phyloP scores from a whole-genome alignment of 2,113 vertebrate genomes.

The Nipponia nippon region DNA sequence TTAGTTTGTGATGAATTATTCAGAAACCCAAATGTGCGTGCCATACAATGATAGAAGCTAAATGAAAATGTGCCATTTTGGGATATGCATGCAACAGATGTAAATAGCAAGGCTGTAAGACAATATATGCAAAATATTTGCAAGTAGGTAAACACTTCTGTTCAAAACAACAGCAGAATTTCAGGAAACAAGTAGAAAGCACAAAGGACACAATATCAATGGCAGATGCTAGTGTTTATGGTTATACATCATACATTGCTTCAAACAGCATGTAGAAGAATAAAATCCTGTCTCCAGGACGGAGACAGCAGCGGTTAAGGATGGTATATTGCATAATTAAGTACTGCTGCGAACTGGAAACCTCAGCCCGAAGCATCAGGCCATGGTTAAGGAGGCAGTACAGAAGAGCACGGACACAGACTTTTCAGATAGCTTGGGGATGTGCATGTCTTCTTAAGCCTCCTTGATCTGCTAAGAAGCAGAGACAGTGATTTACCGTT shows the following conservation, averaged over 20 bases:
- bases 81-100: not conserved
- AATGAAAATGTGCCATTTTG: not conserved
- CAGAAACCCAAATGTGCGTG: not conserved
- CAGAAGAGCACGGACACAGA: too few species aligned
- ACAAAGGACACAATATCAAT: not conserved
- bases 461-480: not conserved
- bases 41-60: not conserved
- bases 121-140: not conserved
- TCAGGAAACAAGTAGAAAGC: not conserved
- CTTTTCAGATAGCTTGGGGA: not conserved
- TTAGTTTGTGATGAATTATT: not conserved
- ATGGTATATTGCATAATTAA: rapidly evolving
- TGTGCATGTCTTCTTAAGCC: rapidly evolving
- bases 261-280: not conserved
- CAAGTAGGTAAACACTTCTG: not conserved
- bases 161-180: not conserved
- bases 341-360: not conserved
- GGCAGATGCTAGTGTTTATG: not conserved
- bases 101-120: not conserved
- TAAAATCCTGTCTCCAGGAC: not conserved
- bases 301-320: rapidly evolving
- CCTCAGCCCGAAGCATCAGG: too few species aligned
- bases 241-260: too few species aligned
- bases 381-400: rapidly evolving
- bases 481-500: not conserved